A percentile compares a stretch with the other conserved stretches of the same genome.
Conservation (phyloP, 37 sponge, comb jelly and placozoan species). For the Oscarella lobularis region DNA sequence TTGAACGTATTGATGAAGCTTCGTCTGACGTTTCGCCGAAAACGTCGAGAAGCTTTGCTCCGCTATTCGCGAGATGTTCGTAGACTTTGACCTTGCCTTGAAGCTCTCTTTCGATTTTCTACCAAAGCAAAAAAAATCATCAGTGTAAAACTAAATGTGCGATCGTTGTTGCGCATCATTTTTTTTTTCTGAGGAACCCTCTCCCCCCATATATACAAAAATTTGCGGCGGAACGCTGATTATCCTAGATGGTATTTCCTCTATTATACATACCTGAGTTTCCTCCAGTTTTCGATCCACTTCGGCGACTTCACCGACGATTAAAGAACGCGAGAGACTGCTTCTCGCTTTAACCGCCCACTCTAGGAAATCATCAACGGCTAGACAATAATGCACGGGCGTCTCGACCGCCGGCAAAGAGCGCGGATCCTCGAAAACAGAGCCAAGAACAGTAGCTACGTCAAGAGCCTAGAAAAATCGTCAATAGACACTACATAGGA, state of each 20-base stretch:
- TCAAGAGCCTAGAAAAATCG: too few species aligned
- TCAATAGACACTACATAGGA: too few species aligned
- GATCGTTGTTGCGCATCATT: too few species aligned
- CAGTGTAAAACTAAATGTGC: too few species aligned
- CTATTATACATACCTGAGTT: too few species aligned
- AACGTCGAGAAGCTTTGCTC: not conserved
- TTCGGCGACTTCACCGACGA: not conserved
- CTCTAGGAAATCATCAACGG: not conserved
- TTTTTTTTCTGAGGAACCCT: too few species aligned
- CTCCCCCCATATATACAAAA: too few species aligned
- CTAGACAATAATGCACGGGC: not conserved
- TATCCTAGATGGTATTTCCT: too few species aligned
- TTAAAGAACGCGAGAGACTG: not conserved
- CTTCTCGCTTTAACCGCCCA: not conserved
- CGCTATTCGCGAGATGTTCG: not conserved
- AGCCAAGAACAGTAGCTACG: not conserved
- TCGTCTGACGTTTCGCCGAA: not conserved
- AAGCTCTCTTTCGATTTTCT: not conserved
- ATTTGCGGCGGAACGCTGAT: too few species aligned
- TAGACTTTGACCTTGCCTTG: not conserved
- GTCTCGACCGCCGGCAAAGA: not conserved
- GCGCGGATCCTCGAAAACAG: not conserved
- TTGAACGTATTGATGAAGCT: not conserved
- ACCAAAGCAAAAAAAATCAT: not conserved
- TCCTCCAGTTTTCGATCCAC: not conserved